Base-by-base conservation (phyloP, 2,113 vertebrate genomes). In the Ceyx cyanopectus region DNA sequence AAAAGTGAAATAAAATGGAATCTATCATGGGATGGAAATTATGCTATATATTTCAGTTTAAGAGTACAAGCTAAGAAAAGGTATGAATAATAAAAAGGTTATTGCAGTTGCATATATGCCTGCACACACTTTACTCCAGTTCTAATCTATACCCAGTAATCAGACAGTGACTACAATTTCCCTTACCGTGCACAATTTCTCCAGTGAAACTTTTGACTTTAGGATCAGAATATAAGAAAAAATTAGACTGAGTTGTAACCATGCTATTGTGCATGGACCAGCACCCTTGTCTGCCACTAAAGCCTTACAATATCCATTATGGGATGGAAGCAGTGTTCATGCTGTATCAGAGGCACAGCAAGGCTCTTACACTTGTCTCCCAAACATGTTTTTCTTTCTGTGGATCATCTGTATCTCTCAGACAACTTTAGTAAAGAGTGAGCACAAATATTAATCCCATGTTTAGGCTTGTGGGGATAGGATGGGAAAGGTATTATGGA, bases 271-370 rank as follows among this genome's bases (percentile, higher is more conserved):
- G 22, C 53, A 53, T 0, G 2, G 22, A 79, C 29, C 14, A 45
- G 40, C 48, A 73, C 14, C 5, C 14, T 29, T 67, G 29, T 51
- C 30, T 40, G n/a, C n/a, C 37, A 37, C 4, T 3, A 82, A 83
- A 87, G 8, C 26, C 26, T 70, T 43, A 24, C 19, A n/a, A 48
- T 45, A 75, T 32, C 61, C 14, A 11, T 50, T 18, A 21, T 19
- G 11, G 10, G n/a, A 54, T 6, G 1, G 56, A 70, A 65, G 29
- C 1, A 0, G 7, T 58, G 34, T 5, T 83, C 2, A 0, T 17
- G 29, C 3, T 1, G 23, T n/a, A 21, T 41, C 1, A 1, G 50
- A 91, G 75, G 26, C 16, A 10, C 40, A 56, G 37, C 18, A 80
- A 67, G 27, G 8, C 7, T 62, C 43, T 89, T 61, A 66, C 32